Percentiles rank a stretch among this genome's conserved stretches.
Conservation (phyloP, 2,888 invertebrate genomes). For the Papilio protenor region DNA sequence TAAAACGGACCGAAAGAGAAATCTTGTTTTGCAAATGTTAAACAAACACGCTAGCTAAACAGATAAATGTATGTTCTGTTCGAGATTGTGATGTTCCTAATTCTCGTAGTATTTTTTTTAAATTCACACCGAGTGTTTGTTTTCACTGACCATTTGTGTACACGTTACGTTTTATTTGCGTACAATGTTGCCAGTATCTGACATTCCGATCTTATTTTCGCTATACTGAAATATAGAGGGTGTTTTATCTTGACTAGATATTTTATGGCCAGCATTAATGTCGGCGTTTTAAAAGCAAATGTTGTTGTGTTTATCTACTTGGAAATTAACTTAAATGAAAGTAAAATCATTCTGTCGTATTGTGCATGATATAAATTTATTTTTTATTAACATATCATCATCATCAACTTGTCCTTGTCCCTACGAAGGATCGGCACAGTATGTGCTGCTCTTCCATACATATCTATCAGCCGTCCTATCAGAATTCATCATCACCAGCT, state of each 20-base stretch:
- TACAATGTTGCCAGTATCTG: conserved; percentile 21
- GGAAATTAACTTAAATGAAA: background rate
- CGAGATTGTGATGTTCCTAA: conserved; percentile 2
- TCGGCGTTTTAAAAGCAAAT: background rate
- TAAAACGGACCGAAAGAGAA: background rate
- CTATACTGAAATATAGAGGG: conserved; percentile 5
- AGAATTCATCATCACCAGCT: too few relatives aligned
- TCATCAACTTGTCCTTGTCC: too few relatives aligned
- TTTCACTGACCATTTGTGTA: conserved; percentile 25
- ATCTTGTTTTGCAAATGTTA: conserved; percentile 7
- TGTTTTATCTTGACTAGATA: background rate
- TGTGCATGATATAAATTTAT: background rate
- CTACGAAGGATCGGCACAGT: too few relatives aligned
- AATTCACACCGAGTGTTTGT: conserved; percentile 27
- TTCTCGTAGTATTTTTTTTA: conserved; percentile 20
- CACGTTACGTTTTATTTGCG: conserved; percentile 21
- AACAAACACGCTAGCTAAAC: background rate
- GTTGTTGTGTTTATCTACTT: background rate
- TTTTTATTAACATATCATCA: too few relatives aligned
- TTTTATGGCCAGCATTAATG: conserved; percentile 10
- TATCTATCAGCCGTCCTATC: too few relatives aligned
- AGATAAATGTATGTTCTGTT: conserved; percentile 21
- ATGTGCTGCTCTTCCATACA: too few relatives aligned
- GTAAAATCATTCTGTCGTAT: background rate
- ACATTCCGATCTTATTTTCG: conserved; percentile 14